Evolutionary conservation across 2,888 invertebrate genomes (phyloP).

Genomic region (Catocala fraxini): DNA sequence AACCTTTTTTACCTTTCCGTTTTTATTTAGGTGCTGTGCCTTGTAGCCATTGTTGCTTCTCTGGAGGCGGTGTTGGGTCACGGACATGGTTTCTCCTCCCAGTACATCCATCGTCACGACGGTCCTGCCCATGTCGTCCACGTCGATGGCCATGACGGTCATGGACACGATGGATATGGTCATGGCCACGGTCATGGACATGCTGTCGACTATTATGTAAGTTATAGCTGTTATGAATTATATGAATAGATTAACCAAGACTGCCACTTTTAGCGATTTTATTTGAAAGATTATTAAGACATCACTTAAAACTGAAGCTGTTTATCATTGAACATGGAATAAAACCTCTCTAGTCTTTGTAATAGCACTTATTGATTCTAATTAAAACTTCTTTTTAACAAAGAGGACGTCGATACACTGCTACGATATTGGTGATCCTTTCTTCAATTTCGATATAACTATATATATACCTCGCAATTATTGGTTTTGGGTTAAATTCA

Average conservation of each 20-base stretch:
- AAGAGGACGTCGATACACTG: too few species aligned
- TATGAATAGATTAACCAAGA: neutral
- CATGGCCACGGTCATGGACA: constrained; percentile 64
- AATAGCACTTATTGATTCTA: too few species aligned
- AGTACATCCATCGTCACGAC: constrained; percentile 70
- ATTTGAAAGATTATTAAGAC: neutral
- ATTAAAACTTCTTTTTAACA: too few species aligned
- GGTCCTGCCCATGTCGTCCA: constrained; percentile 68
- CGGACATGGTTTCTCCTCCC: constrained; percentile 72
- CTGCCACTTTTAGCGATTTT: neutral
- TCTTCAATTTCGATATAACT: too few species aligned
- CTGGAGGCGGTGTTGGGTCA: constrained; percentile 65
- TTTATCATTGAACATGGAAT: too few species aligned
- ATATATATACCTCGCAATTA: too few species aligned
- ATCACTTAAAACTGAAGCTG: too few species aligned
- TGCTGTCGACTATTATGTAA: constrained; percentile 63
- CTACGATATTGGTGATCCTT: too few species aligned
- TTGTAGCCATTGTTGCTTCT: constrained; percentile 61
- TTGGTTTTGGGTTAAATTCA: too few species aligned
- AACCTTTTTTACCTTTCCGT: neutral
- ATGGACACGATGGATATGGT: constrained; percentile 62
- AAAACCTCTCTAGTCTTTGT: too few species aligned
- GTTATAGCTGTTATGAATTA: constrained; percentile 18
- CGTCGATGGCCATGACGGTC: constrained; percentile 52
- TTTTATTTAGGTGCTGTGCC: constrained; percentile 57